Conservation (phyloP, 2,113 vertebrate species). For the Balaeniceps rex region DNA sequence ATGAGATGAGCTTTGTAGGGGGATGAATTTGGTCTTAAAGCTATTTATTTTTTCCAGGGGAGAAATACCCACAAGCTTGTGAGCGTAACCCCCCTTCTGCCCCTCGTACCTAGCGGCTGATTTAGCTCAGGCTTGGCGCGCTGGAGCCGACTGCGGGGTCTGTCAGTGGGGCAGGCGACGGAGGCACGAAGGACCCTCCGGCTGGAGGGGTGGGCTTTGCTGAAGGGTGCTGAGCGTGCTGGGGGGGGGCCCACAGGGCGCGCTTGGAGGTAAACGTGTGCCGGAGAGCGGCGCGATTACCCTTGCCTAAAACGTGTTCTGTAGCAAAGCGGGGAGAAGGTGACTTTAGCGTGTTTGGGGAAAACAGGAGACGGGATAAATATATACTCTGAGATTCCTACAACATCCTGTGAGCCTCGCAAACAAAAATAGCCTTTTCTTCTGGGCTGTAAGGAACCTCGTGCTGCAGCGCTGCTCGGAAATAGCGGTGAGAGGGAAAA, state of each 20-base stretch:
- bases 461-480: not conserved
- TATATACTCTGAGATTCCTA: accelerated
- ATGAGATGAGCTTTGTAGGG: not conserved
- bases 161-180: not conserved
- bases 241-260: too few relatives aligned
- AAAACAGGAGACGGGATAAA: not conserved
- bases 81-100: not conserved
- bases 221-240: not conserved
- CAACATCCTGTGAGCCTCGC: not conserved
- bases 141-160: not conserved
- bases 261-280: not conserved
- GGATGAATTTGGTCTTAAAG: not conserved
- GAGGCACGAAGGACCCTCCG: too few relatives aligned
- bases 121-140: accelerated
- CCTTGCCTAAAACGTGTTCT: too few relatives aligned
- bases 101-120: accelerated
- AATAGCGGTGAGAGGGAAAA: not conserved
- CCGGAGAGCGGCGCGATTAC: accelerated
- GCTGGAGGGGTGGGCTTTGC: not conserved
- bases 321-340: not conserved
- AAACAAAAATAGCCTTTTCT: not conserved
- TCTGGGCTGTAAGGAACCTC: accelerated
- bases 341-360: not conserved
- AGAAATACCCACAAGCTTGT: not conserved
- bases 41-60: not conserved